Evolutionary conservation across 2,888 invertebrate genomes (phyloP), one percentile per base, ranked within the genome.

Genomic region (Lasioglossum oenotherae): DNA sequence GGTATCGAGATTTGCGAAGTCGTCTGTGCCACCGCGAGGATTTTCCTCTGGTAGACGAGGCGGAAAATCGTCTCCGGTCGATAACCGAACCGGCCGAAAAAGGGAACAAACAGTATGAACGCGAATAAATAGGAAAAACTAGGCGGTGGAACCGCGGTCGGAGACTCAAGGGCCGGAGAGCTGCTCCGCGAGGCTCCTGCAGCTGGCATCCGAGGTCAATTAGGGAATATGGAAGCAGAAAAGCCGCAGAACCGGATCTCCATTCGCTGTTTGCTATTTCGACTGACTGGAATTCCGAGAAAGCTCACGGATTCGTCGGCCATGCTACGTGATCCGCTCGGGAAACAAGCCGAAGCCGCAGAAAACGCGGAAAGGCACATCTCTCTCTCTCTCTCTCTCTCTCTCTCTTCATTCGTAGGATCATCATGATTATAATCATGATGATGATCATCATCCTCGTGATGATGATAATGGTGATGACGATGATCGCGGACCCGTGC

Each of bases 341-440:
- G 46, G 72, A 44, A 73, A 60, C 41, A 44, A 46, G 60, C 16
- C 23, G 12, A 79, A 44, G 53, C 67, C 41, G 35, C 53, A 72
- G 49, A 74, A 74, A 82, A 74, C 77, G 4, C 72, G 60, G 74
- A 77, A 74, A 69, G 64, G 38, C 35, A 23, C 8, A n/a, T n/a
- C n/a, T n/a, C 23, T 53, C 2, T 53, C 10, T n/a, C 23, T 23
- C 23, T 53, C 46, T 19, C 16, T 4, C 46, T 4, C 6, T 49
- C 49, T 49, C 46, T 16, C 16, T n/a, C n/a, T 57, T 2, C 14
- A 6, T 31, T 14, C 60, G 31, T 31, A 64, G 16, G 60, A 64
- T 64, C 16, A 14, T n/a, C 14, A 31, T 16, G 31, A 31, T 64
- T 12, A 64, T 31, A 16, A 64, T 31, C 16, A 64, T 16, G 64